phyloP scores from a whole-genome alignment of 1,140 invertebrate species.

The Leptinotarsa defecta region DNA sequence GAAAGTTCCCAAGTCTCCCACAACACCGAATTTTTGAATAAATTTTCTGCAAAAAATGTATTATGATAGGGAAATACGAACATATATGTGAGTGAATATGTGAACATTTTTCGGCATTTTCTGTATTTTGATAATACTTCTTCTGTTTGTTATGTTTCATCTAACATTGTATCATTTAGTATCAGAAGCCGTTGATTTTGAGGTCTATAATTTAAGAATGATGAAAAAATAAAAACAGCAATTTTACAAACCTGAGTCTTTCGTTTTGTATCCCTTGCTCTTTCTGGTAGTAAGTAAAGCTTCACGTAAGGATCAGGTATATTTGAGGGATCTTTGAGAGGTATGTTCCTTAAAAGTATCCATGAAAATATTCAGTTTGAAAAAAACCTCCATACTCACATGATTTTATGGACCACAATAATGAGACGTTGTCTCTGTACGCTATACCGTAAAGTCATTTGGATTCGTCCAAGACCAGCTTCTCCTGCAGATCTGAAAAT shows the following conservation, averaged over 20 bases:
- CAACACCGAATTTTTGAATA: too few species aligned
- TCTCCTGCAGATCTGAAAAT: constrained; percentile 64
- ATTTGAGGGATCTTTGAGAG: constrained; percentile 82
- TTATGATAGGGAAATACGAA: too few species aligned
- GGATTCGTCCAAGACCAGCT: constrained; percentile 76
- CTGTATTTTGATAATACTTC: too few species aligned
- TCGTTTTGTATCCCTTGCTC: constrained; percentile 84
- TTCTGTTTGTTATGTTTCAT: too few species aligned
- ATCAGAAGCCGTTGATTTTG: too few species aligned
- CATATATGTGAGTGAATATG: too few species aligned
- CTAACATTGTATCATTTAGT: too few species aligned
- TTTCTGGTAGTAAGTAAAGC: constrained; percentile 87
- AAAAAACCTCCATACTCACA: constrained; percentile 65
- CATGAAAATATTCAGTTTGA: neutral
- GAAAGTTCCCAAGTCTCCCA: too few species aligned
- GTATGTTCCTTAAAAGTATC: constrained; percentile 70
- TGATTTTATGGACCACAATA: constrained; percentile 85
- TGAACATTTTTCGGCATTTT: too few species aligned
- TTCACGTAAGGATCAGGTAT: constrained; percentile 96
- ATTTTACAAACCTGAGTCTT: constrained; percentile 74
- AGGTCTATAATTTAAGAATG: too few species aligned
- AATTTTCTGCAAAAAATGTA: too few species aligned
- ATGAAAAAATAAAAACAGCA: neutral
- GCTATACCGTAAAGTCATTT: constrained; percentile 86
- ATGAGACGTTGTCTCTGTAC: constrained; percentile 78